Conservation (phyloP, 2,113 vertebrate genomes). For the Oenanthe melanoleuca region DNA sequence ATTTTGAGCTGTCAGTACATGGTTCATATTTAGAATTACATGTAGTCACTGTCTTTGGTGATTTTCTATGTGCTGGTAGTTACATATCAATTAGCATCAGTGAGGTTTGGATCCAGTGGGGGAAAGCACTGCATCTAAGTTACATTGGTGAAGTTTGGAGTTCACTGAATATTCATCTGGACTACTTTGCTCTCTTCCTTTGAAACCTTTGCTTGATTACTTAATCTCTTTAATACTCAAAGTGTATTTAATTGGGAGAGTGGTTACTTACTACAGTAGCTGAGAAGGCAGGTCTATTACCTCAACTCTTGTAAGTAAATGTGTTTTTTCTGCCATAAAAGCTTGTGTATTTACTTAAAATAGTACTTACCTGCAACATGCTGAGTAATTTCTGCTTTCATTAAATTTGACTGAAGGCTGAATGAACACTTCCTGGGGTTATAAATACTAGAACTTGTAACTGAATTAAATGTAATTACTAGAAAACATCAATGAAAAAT, state of each 20-base stretch:
- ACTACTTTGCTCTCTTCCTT: neutral
- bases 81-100: neutral
- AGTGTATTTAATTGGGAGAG: neutral
- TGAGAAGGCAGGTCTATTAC: neutral
- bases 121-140: neutral
- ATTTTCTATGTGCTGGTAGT: neutral
- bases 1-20: neutral
- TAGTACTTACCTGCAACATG: neutral
- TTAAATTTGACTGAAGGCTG: slow-evolving; percentile 7
- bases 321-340: neutral
- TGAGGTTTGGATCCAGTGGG: neutral
- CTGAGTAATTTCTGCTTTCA: slow-evolving; percentile 31
- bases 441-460: slow-evolving; percentile 12
- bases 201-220: neutral
- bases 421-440: neutral
- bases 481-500: slow-evolving; percentile 1
- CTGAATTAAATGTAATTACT: slow-evolving; percentile 32
- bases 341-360: neutral
- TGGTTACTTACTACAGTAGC: neutral
- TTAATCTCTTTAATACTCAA: neutral
- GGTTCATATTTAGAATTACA: neutral
- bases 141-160: neutral
- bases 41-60: neutral
- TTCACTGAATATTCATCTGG: neutral
- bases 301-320: neutral